Percentiles rank a stretch among this genome's conserved stretches.
phyloP scores from a whole-genome alignment of 2,888 invertebrate species.

The Dolichomitus sp. region DNA sequence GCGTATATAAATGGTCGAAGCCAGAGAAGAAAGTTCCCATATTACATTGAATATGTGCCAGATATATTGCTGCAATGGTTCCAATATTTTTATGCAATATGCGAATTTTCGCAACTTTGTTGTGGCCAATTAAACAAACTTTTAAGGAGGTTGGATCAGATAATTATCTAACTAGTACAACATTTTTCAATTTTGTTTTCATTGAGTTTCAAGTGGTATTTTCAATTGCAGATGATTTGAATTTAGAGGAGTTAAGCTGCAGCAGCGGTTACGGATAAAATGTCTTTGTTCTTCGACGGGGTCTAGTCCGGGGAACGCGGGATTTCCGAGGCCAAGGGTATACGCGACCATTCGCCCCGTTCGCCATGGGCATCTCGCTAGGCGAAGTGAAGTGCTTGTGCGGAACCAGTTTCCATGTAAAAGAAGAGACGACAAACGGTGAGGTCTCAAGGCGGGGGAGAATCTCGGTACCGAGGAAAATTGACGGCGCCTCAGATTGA shows the following conservation, averaged over 20 bases:
- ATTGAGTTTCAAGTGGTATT: too few relatives aligned
- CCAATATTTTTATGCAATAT: too few relatives aligned
- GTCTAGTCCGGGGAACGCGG: constrained; percentile 81
- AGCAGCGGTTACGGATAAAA: not conserved
- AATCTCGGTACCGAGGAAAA: not conserved
- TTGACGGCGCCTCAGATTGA: constrained; percentile 5
- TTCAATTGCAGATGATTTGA: not conserved
- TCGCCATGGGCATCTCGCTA: constrained; percentile 44
- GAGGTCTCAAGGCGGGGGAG: constrained; percentile 44
- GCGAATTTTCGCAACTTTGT: too few relatives aligned
- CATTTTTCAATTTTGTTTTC: too few relatives aligned
- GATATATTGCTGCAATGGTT: too few relatives aligned
- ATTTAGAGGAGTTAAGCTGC: not conserved
- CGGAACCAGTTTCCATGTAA: constrained; percentile 75
- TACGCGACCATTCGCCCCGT: constrained; percentile 64
- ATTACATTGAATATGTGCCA: too few relatives aligned
- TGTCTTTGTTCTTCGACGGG: constrained; percentile 64
- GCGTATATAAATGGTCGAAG: too few relatives aligned
- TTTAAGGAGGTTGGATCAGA: too few relatives aligned
- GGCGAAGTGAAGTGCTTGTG: constrained; percentile 63
- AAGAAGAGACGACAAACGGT: constrained; percentile 28
- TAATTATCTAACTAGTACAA: too few relatives aligned
- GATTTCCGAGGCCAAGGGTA: constrained; percentile 80
- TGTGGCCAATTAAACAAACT: too few relatives aligned
- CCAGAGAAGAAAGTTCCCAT: too few relatives aligned